These are phyloP conservation scores for Ceratina calcarata DNA, from an alignment of 1,140 invertebrate genomes.

Conservation along the genomic window DNA sequence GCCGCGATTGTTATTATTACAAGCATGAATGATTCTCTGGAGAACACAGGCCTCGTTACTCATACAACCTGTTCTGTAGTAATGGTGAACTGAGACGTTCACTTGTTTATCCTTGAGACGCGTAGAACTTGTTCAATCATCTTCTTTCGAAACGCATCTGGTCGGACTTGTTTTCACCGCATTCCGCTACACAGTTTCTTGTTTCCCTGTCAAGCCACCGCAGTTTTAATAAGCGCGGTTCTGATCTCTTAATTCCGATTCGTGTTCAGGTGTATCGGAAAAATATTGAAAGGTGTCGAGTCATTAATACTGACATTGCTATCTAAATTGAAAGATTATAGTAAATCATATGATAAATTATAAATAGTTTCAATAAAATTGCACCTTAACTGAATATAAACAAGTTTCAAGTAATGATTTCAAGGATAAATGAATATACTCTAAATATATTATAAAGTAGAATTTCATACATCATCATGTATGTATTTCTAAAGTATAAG, in stretches of 20 bases:
- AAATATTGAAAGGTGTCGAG: neutral
- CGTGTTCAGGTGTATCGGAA: neutral
- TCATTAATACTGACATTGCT: neutral
- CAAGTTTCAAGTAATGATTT: too few species aligned
- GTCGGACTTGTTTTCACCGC: neutral
- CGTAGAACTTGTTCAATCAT: neutral
- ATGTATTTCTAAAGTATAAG: too few species aligned
- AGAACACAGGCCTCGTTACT: neutral
- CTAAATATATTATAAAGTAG: too few species aligned
- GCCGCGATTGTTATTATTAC: slow-evolving; percentile 11
- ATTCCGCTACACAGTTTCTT: neutral
- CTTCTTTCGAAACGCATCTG: neutral
- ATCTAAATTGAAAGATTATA: neutral
- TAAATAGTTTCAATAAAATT: neutral
- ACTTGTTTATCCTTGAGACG: neutral
- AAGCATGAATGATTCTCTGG: neutral
- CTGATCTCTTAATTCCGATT: too few species aligned
- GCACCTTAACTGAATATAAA: too few species aligned
- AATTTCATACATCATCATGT: too few species aligned
- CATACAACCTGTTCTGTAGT: neutral
- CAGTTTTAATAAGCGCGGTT: too few species aligned
- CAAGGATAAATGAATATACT: too few species aligned
- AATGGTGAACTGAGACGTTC: too few species aligned
- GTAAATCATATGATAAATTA: neutral
- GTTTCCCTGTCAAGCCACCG: neutral